Evolutionary conservation across 2,797 vertebrate genomes (phyloP).

Genomic region (Poecilia gillii): DNA sequence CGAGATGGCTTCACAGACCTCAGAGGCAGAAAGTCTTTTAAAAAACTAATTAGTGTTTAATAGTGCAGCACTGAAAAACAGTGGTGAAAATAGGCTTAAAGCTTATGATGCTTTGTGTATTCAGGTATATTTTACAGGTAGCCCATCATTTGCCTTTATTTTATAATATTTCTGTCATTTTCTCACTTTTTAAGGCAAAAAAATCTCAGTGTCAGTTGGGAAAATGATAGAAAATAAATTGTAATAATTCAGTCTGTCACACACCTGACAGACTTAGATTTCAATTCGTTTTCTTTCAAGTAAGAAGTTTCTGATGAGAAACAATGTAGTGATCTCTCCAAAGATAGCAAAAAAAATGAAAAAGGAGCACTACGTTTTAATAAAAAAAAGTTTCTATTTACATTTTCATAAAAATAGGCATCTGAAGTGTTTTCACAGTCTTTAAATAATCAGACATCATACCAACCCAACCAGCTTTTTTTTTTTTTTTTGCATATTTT

Average conservation of each 20-base stretch:
- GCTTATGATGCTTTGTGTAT: background rate
- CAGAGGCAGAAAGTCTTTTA: background rate
- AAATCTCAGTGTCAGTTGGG: background rate
- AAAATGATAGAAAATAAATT: background rate
- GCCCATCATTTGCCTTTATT: background rate
- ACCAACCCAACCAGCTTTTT: background rate
- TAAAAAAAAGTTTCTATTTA: background rate
- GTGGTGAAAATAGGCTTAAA: background rate
- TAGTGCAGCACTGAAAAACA: background rate
- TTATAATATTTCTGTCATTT: background rate
- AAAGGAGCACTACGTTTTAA: background rate
- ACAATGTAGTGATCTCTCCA: background rate
- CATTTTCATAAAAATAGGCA: background rate
- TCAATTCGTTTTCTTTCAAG: background rate
- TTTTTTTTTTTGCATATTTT: background rate
- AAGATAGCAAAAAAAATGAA: background rate
- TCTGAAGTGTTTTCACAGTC: background rate
- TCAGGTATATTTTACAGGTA: background rate
- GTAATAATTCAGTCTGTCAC: background rate
- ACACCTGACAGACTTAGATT: background rate
- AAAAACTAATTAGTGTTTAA: background rate
- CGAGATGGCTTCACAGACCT: background rate
- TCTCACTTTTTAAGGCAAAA: background rate
- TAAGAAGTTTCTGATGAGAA: background rate
- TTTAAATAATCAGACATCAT: background rate